A percentile compares a stretch with the other conserved stretches of the same genome.
Conservation (phyloP, 2,888 invertebrate species). For the Watsonalla cultraria region DNA sequence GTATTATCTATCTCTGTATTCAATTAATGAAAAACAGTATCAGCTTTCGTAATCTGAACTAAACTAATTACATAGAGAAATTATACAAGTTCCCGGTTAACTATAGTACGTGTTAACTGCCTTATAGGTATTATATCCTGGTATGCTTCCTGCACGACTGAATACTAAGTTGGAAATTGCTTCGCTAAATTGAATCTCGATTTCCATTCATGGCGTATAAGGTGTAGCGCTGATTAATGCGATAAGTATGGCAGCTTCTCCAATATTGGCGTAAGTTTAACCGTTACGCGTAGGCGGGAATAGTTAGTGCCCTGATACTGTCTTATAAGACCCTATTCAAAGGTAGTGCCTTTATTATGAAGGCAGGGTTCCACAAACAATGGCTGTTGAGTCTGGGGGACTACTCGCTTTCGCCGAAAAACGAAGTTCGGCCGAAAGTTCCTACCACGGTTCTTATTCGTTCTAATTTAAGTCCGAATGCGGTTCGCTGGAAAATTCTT, state of each 20-base stretch:
- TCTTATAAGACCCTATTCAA: conserved; percentile 37
- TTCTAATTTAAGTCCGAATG: too few relatives aligned
- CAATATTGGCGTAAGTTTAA: conserved; percentile 38
- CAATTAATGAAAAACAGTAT: conserved; percentile 17
- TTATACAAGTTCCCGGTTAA: neutral
- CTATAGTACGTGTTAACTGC: conserved; percentile 4
- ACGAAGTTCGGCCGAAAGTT: too few relatives aligned
- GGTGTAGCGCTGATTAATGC: conserved; percentile 47
- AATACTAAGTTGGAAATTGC: conserved; percentile 22
- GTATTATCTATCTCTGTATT: neutral
- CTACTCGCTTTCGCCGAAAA: too few relatives aligned
- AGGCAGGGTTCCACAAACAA: conserved; percentile 63
- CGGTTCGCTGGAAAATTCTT: too few relatives aligned
- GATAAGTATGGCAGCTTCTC: conserved; percentile 34
- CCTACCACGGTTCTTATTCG: too few relatives aligned
- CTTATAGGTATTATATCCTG: conserved; percentile 5
- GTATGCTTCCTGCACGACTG: conserved; percentile 8
- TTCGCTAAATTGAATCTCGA: conserved; percentile 34
- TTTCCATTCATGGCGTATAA: conserved; percentile 38
- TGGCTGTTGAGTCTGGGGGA: conserved; percentile 36
- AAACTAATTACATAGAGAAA: conserved; percentile 1
- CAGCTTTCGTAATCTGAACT: neutral
- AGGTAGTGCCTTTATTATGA: conserved; percentile 62
- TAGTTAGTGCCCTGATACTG: conserved; percentile 5
- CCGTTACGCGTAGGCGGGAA: conserved; percentile 18